Evolutionary conservation across 2,113 vertebrate species (phyloP), one percentile per base, ranked within the genome.

Genomic region (Rhabdomys dilectus): DNA sequence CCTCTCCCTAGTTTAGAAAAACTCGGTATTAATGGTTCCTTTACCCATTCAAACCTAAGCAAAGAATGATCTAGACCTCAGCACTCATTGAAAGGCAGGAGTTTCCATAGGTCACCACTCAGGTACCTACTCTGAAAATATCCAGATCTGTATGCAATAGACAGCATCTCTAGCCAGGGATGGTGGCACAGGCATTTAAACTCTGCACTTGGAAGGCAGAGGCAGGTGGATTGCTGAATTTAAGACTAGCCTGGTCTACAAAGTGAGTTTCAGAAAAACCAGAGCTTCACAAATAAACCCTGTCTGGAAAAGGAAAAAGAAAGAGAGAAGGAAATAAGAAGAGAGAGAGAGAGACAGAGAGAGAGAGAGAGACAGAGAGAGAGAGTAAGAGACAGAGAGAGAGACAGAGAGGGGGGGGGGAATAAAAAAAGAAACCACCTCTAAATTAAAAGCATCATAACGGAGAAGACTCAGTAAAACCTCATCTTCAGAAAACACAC

Each of bases 361-460:
- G 24, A 64, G 1, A 68, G 29, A 68, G 5, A 66, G 11, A 66
- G 13, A 12, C 4, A 66, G 12, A 34, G 31, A 66, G 31, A 15
- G 5, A 68, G 4, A 68, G 12, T 2, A 64, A 26, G 34, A 12
- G n/a, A n/a, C n/a, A n/a, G n/a, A n/a, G n/a, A n/a, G n/a, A n/a
- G n/a, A n/a, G n/a, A n/a, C n/a, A 13, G 4, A 3, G 34, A 34
- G 10, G 9, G 29, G 7, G 36, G 5, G 16, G 7, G 17, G 11
- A 36, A 17, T 7, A 2, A 70, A 17, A 3, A 17, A 72, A n/a
- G 7, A 72, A 68, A 56, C 0, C 68, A 19, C 34, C 34, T 91
- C 80, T 75, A 66, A 82, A 53, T 8, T 64, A 42, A 85, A 60
- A 45, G 15, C 13, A 85, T 76, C 66, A 34, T 72, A 95, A 93